These are phyloP conservation scores for human DNA, from an alignment of 2,113 vertebrate species.

Conservation along the genomic window GRCh38 chr12:58348001-58348500, in stretches of 20 bases:
- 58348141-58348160: background rate
- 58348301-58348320: background rate
- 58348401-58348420: background rate
- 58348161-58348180: background rate
- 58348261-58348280: background rate
- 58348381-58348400: background rate
- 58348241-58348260: background rate
- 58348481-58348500: background rate
- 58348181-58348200: background rate
- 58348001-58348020: background rate
- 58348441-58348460: background rate
- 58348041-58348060: background rate
- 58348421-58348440: background rate
- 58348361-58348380: background rate
- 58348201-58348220: background rate
- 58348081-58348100: background rate
- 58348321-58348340: background rate
- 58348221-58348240: background rate
- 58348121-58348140: background rate
- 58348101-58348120: background rate
- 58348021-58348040: background rate
- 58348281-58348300: background rate
- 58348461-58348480: background rate
- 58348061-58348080: background rate
- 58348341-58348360: background rate